Conservation (phyloP, 2,113 vertebrate genomes). For the Sphyrna mokarran region DNA sequence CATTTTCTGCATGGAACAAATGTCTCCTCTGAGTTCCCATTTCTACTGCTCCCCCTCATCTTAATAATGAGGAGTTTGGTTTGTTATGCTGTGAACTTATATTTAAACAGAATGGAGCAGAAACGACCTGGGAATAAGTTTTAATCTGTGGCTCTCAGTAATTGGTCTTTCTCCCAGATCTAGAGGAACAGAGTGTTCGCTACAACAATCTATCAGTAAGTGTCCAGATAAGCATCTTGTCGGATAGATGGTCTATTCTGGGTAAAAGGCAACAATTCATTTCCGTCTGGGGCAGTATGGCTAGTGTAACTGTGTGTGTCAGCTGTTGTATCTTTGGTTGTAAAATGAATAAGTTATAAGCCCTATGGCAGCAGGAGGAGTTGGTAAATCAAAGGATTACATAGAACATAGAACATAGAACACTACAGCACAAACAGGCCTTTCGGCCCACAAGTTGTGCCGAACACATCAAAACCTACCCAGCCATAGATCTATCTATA, state of each 20-base stretch:
- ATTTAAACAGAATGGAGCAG: neutral
- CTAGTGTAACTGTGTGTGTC: neutral
- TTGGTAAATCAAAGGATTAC: neutral
- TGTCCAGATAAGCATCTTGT: neutral
- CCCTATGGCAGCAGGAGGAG: neutral
- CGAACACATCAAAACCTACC: too few species aligned
- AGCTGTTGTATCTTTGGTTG: neutral
- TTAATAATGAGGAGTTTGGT: neutral
- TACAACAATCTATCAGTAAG: neutral
- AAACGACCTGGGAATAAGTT: neutral
- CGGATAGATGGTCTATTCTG: neutral
- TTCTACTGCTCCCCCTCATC: neutral
- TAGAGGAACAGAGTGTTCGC: neutral
- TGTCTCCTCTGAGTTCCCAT: neutral
- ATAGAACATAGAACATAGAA: too few species aligned
- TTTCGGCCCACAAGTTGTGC: too few species aligned
- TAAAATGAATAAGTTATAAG: neutral
- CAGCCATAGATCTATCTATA: too few species aligned
- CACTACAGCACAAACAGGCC: too few species aligned
- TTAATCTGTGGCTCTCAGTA: neutral
- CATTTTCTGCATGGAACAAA: neutral
- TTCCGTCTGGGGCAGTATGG: neutral
- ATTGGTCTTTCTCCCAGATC: neutral
- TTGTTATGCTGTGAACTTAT: neutral
- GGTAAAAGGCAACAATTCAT: neutral